Percentiles rank a stretch among this genome's conserved stretches.
Evolutionary conservation across 2,797 vertebrate genomes (phyloP).

Genomic region (Gambelia wislizenii): DNA sequence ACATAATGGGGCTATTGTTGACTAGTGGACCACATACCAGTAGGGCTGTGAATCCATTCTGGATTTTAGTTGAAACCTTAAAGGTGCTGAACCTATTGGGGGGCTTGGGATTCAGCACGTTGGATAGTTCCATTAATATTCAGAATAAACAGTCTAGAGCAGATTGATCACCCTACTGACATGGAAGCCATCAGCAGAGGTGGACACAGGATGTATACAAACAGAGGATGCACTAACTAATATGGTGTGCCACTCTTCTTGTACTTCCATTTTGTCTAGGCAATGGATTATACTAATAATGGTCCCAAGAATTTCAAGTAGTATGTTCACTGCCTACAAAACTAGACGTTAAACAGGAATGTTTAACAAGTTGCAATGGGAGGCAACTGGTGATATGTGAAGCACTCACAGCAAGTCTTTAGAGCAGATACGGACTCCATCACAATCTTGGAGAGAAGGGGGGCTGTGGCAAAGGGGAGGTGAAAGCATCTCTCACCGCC

Average conservation of each 20-base stretch:
- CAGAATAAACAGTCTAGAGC: too few species aligned
- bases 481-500: background rate
- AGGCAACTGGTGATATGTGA: too few species aligned
- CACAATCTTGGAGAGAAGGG: background rate
- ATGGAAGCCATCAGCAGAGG: too few species aligned
- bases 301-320: background rate
- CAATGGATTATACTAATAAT: background rate
- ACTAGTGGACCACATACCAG: too few species aligned
- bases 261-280: background rate
- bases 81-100: too few species aligned
- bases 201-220: background rate
- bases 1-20: background rate
- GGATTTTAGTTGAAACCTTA: too few species aligned
- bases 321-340: background rate
- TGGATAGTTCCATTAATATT: too few species aligned
- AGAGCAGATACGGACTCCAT: background rate
- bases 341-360: too few species aligned
- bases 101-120: too few species aligned
- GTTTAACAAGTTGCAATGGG: too few species aligned
- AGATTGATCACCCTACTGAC: too few species aligned
- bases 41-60: too few species aligned
- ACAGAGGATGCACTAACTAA: background rate
- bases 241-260: background rate
- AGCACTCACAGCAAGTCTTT: background rate
- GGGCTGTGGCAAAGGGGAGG: background rate